Percentiles rank a stretch among this genome's conserved stretches.
Conservation (phyloP, 2,888 invertebrate species). For the Byasa hedistus region DNA sequence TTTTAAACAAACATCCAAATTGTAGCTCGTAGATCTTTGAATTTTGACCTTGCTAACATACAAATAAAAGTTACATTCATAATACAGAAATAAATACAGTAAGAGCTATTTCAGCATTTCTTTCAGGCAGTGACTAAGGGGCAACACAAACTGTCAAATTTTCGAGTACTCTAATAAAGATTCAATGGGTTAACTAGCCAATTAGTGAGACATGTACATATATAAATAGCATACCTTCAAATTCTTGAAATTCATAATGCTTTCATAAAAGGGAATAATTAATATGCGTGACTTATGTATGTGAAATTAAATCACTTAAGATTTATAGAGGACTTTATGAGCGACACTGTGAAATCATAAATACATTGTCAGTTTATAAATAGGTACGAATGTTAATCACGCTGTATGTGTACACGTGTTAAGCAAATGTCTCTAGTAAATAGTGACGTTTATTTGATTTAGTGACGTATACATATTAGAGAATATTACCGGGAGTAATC, state of each 20-base stretch:
- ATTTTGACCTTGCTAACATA: slow-evolving; percentile 44
- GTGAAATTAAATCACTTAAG: slow-evolving; percentile 51
- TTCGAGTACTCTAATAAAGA: slow-evolving; percentile 54
- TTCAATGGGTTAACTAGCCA: slow-evolving; percentile 55
- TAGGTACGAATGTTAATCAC: slow-evolving; percentile 52
- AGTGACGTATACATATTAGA: slow-evolving; percentile 25
- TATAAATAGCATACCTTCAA: slow-evolving; percentile 29
- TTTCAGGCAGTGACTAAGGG: slow-evolving; percentile 65
- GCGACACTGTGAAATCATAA: slow-evolving; percentile 57
- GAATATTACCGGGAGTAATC: slow-evolving; percentile 30
- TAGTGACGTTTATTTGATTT: slow-evolving; percentile 41
- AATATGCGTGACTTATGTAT: slow-evolving; percentile 30
- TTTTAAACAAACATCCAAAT: slow-evolving; percentile 43
- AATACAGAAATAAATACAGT: slow-evolving; percentile 13
- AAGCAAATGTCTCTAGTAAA: slow-evolving; percentile 46
- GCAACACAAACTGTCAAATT: slow-evolving; percentile 52
- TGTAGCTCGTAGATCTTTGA: slow-evolving; percentile 32
- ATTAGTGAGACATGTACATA: slow-evolving; percentile 40
- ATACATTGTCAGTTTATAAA: slow-evolving; percentile 70
- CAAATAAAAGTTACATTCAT: slow-evolving; percentile 4
- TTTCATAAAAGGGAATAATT: slow-evolving; percentile 15
- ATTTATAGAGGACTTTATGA: slow-evolving; percentile 63
- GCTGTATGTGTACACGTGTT: slow-evolving; percentile 54
- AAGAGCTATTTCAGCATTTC: slow-evolving; percentile 45
- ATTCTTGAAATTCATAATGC: slow-evolving; percentile 25